Base-by-base conservation (phyloP, 2,113 vertebrate species). In the Oenanthe oenanthe region DNA sequence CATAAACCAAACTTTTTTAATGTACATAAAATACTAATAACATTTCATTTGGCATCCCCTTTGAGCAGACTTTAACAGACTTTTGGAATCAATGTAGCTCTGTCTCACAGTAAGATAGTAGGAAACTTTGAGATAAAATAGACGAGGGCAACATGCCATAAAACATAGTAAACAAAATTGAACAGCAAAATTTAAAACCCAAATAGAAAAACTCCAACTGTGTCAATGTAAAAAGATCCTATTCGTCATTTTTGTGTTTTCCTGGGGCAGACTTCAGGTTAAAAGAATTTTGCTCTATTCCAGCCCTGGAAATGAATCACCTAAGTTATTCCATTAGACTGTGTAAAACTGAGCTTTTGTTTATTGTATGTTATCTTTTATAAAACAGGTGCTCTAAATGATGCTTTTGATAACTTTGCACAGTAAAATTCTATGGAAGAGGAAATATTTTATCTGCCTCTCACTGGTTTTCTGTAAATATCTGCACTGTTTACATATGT, bases 381-480 rank as follows among this genome's bases (percentile, higher is more conserved):
- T 61, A 65, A 66, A 73, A 45, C 53, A 85, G 70, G 42, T 72
- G 47, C 6, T 83, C 25, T 89, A 65, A 97, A 86, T 1, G 13
- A 42, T n/a, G 42, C 15, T 73, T 94, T 95, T 62, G 63, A 75
- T 79, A 65, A 18, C 74, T 93, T 79, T 74, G 17, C 48, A 25
- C 36, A 94, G 74, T 63, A 95, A 95, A 92, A 94, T 86, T 83
- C 53, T 77, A 3, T 3, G 5, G 48, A 77, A 85, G 40, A 84
- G 56, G 62, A 91, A 92, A 43, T 78, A 88, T 72, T 95, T 92
- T 93, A 88, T 85, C 79, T 96, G 26, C 19, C 38, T 92, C 42
- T 79, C 31, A 86, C 40, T 75, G 38, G 60, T 42, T 88, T 94
- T 93, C 48, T 92, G 65, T 95, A 90, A 94, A 92, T 90, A 93